These are phyloP conservation scores for Barbus barbus DNA, from an alignment of 2,113 vertebrate species.

Conservation along the genomic window DNA sequence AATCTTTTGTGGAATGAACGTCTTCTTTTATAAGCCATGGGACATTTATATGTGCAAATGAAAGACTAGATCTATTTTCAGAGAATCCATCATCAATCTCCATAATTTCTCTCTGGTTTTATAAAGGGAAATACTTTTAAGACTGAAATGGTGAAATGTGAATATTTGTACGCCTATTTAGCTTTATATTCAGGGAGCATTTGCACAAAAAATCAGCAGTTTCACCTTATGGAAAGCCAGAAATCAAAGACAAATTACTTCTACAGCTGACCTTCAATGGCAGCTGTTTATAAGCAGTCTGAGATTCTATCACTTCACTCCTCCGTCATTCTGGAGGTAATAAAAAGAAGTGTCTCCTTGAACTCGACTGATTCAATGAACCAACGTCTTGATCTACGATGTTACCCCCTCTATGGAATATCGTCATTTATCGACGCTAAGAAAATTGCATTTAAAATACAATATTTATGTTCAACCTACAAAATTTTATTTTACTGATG, in stretches of 20 bases:
- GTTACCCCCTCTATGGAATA: no score
- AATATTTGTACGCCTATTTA: background rate
- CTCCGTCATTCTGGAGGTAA: background rate
- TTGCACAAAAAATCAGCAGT: background rate
- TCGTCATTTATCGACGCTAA: no score
- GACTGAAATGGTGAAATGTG: background rate
- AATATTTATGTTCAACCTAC: no score
- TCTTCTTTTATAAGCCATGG: background rate
- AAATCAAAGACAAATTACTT: background rate
- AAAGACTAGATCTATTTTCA: background rate
- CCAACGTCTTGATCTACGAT: background rate
- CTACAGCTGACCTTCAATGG: background rate
- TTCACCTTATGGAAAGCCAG: background rate
- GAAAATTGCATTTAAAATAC: no score
- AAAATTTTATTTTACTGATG: no score
- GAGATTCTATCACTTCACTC: background rate
- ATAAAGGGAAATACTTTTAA: background rate
- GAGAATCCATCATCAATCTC: background rate
- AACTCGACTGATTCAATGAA: background rate
- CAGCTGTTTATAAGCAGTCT: background rate
- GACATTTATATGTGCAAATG: background rate
- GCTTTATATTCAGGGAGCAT: background rate
- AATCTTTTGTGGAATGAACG: background rate
- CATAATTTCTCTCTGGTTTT: background rate
- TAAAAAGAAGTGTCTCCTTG: constrained; percentile 9